Evolutionary conservation across 2,797 vertebrate genomes (phyloP), one percentile per base, ranked within the genome.

Genomic region (Sylvilagus floridanus): DNA sequence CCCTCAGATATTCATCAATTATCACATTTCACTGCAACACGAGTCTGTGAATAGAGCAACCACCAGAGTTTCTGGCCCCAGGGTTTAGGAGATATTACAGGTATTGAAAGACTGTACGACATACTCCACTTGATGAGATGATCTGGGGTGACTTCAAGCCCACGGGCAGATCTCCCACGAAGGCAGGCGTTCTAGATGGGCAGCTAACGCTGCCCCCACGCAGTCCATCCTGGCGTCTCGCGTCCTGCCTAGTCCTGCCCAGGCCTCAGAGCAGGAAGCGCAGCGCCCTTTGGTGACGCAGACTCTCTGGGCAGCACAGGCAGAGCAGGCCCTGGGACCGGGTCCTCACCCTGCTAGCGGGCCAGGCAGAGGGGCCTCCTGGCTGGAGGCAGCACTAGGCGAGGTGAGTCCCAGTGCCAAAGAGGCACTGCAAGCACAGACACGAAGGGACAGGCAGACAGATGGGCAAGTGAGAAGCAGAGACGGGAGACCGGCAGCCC

Each of bases 1-100:
- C 95, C 97, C 96, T 83, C 72, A 97, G 97, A 98, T 98, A 98
- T 30, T 97, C 79, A 97, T 95, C 92, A 30, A 95, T 97, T 97
- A 97, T 86, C 97, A 37, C 96, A 97, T 94, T 96, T 93, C 90
- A 88, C 95, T 87, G 92, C 97, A 97, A 97, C 97, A 97, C 3
- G 82, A 93, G 62, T 50, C 96, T 57, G 0, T 69, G 90, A 96
- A 97, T 12, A 75, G 83, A 85, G 84, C 54, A 95, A 78, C 68
- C 94, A 82, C 82, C 2, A 62, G 92, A 95, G 96, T 69, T 88
- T 94, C 97, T 62, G 97, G 97, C 65, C 90, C 81, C 84, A 0
- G 0, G 82, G 97, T 66, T 90, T 81, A 42, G 96, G 92, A 90
- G 85, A 92, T 5, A 63, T 0, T 35, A 47, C 93, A 69, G 96